phyloP scores from a whole-genome alignment of 1,140 invertebrate species.

The Drosophila burlai region DNA sequence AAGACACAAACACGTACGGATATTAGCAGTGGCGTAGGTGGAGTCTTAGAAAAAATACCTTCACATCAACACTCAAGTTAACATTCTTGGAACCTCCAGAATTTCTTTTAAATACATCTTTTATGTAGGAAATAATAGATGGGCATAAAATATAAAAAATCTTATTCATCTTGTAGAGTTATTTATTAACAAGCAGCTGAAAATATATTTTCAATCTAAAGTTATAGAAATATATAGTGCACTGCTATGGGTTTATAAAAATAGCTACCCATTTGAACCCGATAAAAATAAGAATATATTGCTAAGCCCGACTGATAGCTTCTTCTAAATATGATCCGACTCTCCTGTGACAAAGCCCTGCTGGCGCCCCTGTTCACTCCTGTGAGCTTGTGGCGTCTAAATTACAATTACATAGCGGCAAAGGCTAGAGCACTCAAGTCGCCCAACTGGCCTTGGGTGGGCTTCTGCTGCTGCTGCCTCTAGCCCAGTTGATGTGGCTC shows the following conservation, averaged over 20 bases:
- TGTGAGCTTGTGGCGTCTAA: slow-evolving; percentile 58
- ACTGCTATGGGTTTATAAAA: too few species aligned
- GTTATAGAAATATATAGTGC: not conserved
- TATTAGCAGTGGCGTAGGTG: slow-evolving; percentile 8
- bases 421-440: slow-evolving; percentile 47
- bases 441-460: slow-evolving; percentile 52
- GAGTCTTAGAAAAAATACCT: not conserved
- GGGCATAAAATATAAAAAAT: not conserved
- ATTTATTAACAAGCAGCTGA: not conserved
- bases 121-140: not conserved
- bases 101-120: not conserved
- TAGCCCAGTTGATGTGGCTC: slow-evolving; percentile 37
- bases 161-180: not conserved
- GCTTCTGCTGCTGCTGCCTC: slow-evolving; percentile 1
- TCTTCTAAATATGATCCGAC: not conserved
- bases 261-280: too few species aligned
- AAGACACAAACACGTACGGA: slow-evolving; percentile 17
- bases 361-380: slow-evolving; percentile 5
- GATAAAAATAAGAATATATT: not conserved
- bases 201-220: not conserved
- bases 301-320: not conserved
- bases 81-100: not conserved
- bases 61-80: not conserved
- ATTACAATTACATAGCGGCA: slow-evolving; percentile 71
- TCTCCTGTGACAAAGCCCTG: not conserved